Evolutionary conservation across 2,113 vertebrate species (phyloP).

Genomic region (Probosciger aterrimus): DNA sequence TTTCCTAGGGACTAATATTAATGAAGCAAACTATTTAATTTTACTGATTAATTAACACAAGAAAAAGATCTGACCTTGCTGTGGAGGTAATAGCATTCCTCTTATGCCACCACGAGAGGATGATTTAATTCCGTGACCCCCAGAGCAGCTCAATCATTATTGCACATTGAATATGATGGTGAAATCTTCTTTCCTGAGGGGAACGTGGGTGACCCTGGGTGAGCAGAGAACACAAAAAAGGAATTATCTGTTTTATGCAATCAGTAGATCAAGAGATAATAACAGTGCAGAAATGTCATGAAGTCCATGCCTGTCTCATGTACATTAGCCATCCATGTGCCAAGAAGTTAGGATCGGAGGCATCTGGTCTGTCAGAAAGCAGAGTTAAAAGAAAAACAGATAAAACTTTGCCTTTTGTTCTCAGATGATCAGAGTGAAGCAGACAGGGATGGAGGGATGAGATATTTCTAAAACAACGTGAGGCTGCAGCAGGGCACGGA

Average conservation of each 20-base stretch:
- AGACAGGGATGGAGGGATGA: background rate
- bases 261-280: background rate
- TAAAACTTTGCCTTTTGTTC: conserved; percentile 3
- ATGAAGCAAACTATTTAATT: background rate
- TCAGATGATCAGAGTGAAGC: background rate
- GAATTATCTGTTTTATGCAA: background rate
- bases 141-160: background rate
- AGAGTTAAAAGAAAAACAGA: background rate
- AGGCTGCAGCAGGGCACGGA: background rate
- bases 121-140: background rate
- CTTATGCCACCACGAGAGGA: background rate
- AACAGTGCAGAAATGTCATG: conserved; percentile 2
- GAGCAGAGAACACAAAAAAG: background rate
- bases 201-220: background rate
- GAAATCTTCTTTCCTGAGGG: background rate
- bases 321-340: background rate
- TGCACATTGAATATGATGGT: background rate
- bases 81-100: background rate
- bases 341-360: background rate
- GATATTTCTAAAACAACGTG: background rate
- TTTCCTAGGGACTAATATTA: background rate
- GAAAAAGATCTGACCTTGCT: background rate
- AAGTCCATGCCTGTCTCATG: background rate
- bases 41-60: conserved; percentile 18
- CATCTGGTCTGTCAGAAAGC: background rate